Base-by-base conservation (phyloP, 2,888 invertebrate genomes). In the Acleris sparsana region DNA sequence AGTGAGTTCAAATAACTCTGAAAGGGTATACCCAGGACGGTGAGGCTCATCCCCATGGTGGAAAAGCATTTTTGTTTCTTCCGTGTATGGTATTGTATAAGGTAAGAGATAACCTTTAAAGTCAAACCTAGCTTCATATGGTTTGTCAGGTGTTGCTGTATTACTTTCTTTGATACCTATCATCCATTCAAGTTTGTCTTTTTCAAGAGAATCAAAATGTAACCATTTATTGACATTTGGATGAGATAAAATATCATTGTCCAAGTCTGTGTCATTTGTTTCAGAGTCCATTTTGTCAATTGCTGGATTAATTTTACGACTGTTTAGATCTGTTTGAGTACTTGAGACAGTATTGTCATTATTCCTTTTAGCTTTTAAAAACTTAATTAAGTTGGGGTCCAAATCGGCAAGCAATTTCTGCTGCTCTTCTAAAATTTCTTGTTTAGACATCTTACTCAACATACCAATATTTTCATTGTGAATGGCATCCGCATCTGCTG, bases 21-120 rank as follows among this genome's bases (percentile, higher is more conserved):
- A 96, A 13, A 99, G 84, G 0, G 97, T 95, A 84, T 99, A 99
- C 0, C 99, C 99, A 2, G 99, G 97, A 69, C 97, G 93, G 69
- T 96, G 96, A 7, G 98, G 96, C 83, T 99, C 99, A 72, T 97
- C 96, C 0, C 98, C 98, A 86, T 99, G 99, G 84, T 99, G 97
- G 85, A 97, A 98, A 17, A 99, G 92, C 25, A 94, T 87, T 75
- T 95, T 94, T 0, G 93, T 92, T 65, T 93, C 77, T 59, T 93
- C 94, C 70, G 87, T 88, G 69, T 86, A 93, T 55, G 95, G 94
- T 53, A 94, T 92, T 49, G 93, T 91, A 74, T 95, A 97, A 0
- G 97, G 96, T 61, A 97, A 81, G 0, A 97, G 86, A 74, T 95
- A 94, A 3, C 97, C 97, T 72, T 95, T 94, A 83, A 97, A 97